These are phyloP conservation scores for Saccostrea echinata DNA, from an alignment of 1,140 invertebrate species.

Conservation along the genomic window DNA sequence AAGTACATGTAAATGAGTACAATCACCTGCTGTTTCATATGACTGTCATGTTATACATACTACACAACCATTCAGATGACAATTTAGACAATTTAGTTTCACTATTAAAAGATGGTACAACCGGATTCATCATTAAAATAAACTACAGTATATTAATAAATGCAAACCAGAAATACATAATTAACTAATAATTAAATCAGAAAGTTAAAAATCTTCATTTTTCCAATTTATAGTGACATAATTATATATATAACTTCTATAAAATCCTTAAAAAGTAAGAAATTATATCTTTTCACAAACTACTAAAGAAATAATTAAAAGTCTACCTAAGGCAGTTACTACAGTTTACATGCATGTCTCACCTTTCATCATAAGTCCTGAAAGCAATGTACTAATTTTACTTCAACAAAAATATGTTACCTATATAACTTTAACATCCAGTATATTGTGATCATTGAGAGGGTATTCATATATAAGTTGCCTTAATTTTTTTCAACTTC, in stretches of 20 bases:
- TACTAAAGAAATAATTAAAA: neutral
- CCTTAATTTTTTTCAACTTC: neutral
- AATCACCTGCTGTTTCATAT: neutral
- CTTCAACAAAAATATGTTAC: neutral
- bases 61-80: neutral
- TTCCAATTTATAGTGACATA: too few relatives aligned
- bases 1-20: slow-evolving; percentile 29
- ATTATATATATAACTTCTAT: too few relatives aligned
- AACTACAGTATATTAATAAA: too few relatives aligned
- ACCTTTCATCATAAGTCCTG: slow-evolving; percentile 53
- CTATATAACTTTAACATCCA: neutral
- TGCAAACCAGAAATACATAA: too few relatives aligned
- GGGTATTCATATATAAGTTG: too few relatives aligned
- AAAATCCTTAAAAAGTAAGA: slow-evolving; percentile 11
- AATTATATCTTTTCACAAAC: neutral
- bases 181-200: too few relatives aligned
- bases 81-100: neutral
- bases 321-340: neutral
- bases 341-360: slow-evolving; percentile 40
- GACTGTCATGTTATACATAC: neutral
- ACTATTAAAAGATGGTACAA: neutral
- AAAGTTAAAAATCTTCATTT: too few relatives aligned
- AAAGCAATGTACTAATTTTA: slow-evolving; percentile 23
- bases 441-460: too few relatives aligned
- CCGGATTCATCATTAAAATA: too few relatives aligned